These are phyloP conservation scores for Pagetopsis macropterus DNA, from an alignment of 2,797 vertebrate genomes.

Conservation along the genomic window DNA sequence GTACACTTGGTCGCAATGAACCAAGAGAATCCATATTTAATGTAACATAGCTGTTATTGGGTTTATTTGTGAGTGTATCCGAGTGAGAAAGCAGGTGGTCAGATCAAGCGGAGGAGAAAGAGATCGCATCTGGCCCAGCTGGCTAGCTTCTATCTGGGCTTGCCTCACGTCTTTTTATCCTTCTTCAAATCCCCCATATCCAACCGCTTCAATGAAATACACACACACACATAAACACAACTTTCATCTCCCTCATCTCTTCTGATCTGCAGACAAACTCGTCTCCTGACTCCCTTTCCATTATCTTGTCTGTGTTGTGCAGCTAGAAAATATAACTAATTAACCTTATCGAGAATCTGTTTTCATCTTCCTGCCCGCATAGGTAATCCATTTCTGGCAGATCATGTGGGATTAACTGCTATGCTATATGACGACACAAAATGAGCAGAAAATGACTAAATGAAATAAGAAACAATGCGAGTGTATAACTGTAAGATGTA, in stretches of 20 bases:
- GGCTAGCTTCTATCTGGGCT: constrained; percentile 27
- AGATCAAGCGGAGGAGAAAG: constrained; percentile 38
- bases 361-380: not conserved
- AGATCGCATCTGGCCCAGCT: constrained; percentile 60
- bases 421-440: not conserved
- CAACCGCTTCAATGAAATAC: constrained; percentile 1
- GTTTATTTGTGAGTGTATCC: not conserved
- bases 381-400: constrained; percentile 22
- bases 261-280: constrained; percentile 17
- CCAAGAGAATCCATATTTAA: constrained; percentile 1
- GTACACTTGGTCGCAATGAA: not conserved
- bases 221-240: not conserved
- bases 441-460: constrained; percentile 3
- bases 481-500: no score
- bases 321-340: not conserved
- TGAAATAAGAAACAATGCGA: no score
- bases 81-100: constrained; percentile 46
- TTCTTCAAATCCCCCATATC: constrained; percentile 17
- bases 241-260: constrained; percentile 23
- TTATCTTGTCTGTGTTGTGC: not conserved
- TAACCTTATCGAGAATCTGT: not conserved
- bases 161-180: constrained; percentile 34
- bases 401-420: not conserved
- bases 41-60: not conserved
- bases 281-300: not conserved